Percentiles rank a stretch among this genome's conserved stretches.
phyloP scores from a whole-genome alignment of 92 coral and sea anemone genomes.

The Epizoanthus scotinus region DNA sequence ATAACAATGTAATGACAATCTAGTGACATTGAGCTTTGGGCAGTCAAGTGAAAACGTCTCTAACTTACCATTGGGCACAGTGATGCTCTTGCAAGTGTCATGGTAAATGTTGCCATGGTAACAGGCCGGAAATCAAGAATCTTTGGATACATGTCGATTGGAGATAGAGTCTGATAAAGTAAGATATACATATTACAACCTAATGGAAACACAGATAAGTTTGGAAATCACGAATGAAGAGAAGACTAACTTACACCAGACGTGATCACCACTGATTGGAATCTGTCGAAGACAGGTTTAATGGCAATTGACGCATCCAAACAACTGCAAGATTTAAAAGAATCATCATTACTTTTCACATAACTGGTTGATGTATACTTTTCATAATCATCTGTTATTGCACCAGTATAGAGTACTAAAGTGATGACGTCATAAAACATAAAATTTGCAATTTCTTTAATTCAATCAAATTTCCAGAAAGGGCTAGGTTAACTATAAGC shows the following conservation, averaged over 20 bases:
- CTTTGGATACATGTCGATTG: constrained; percentile 99
- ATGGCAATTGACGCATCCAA: constrained; percentile 98
- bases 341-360: background rate
- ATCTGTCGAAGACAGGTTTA: constrained; percentile 97
- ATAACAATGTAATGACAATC: too few species aligned
- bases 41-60: too few species aligned
- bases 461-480: too few species aligned
- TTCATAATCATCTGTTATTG: too few species aligned
- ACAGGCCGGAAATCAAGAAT: constrained; percentile 97
- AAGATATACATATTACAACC: background rate
- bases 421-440: too few species aligned
- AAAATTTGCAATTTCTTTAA: too few species aligned
- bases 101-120: constrained; percentile 98
- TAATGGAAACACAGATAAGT: background rate
- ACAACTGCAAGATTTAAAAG: constrained; percentile 58
- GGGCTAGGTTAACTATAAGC: too few species aligned
- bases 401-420: too few species aligned
- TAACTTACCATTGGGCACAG: constrained; percentile 95
- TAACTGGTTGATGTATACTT: background rate
- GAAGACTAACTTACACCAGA: constrained; percentile 80
- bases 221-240: background rate
- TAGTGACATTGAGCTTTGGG: too few species aligned
- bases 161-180: constrained; percentile 83
- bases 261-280: constrained; percentile 96
- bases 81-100: constrained; percentile 96